phyloP scores from a whole-genome alignment of 2,797 vertebrate genomes.

The Paedocypris micromegethes region DNA sequence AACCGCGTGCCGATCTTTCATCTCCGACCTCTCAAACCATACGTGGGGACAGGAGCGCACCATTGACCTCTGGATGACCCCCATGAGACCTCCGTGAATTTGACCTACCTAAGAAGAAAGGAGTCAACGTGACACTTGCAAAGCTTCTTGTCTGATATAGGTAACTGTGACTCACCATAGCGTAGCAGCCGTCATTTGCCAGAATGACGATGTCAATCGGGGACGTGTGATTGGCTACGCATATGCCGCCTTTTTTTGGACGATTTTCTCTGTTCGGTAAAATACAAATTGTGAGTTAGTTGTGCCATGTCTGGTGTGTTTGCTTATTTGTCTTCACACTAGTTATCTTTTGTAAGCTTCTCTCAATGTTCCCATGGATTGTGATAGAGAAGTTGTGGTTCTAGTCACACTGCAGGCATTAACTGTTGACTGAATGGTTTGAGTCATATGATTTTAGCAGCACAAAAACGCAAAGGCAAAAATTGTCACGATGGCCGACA shows the following conservation, averaged over 20 bases:
- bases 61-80: slow-evolving; percentile 87
- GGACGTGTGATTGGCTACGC: slow-evolving; percentile 94
- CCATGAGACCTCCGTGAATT: slow-evolving; percentile 87
- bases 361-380: too few relatives aligned
- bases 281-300: too few relatives aligned
- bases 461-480: too few relatives aligned
- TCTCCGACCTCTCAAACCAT: slow-evolving; percentile 94
- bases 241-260: slow-evolving; percentile 91
- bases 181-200: slow-evolving; percentile 91
- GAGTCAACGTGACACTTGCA: background rate
- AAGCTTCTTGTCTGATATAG: too few relatives aligned
- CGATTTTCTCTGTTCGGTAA: slow-evolving; percentile 76
- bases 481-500: too few relatives aligned
- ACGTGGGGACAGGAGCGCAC: slow-evolving; percentile 88
- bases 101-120: slow-evolving; percentile 80
- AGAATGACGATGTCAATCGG: slow-evolving; percentile 92
- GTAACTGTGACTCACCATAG: slow-evolving; percentile 78
- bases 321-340: too few relatives aligned
- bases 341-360: too few relatives aligned
- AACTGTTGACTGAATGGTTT: too few relatives aligned
- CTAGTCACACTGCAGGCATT: too few relatives aligned
- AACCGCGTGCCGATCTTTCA: slow-evolving; percentile 87
- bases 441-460: too few relatives aligned
- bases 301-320: too few relatives aligned
- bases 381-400: too few relatives aligned